These are phyloP conservation scores for Coleophora deauratella DNA, from an alignment of 2,888 invertebrate genomes.

Conservation along the genomic window DNA sequence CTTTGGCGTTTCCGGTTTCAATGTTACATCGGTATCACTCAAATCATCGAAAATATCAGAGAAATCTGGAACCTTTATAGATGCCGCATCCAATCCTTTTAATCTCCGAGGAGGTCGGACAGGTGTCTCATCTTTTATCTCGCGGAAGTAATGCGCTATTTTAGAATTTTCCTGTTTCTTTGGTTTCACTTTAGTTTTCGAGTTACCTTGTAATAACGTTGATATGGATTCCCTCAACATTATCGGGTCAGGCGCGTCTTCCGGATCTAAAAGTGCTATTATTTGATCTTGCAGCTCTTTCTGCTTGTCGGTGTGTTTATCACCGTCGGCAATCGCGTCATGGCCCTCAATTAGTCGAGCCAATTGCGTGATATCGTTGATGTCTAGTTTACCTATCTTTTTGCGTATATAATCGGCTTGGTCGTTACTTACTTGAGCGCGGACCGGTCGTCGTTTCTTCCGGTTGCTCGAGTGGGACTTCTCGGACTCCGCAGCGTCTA, in stretches of 20 bases:
- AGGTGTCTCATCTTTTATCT: constrained; percentile 24
- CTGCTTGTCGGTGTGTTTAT: constrained; percentile 35
- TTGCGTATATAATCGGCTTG: constrained; percentile 52
- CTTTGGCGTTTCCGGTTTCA: constrained; percentile 25
- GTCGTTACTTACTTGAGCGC: constrained; percentile 63
- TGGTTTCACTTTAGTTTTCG: constrained; percentile 30
- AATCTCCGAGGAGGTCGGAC: constrained; percentile 38
- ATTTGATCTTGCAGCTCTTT: constrained; percentile 54
- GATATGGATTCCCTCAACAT: constrained; percentile 42
- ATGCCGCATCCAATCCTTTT: constrained; percentile 44
- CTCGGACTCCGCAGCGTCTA: constrained; percentile 53
- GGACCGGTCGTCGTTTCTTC: constrained; percentile 51
- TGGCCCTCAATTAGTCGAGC: constrained; percentile 57
- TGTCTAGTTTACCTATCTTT: constrained; percentile 54
- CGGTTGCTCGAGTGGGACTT: constrained; percentile 56
- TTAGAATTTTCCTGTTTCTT: constrained; percentile 24
- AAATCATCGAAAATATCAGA: constrained; percentile 44
- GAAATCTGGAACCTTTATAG: constrained; percentile 32
- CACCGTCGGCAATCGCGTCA: constrained; percentile 29
- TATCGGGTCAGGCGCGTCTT: constrained; percentile 47
- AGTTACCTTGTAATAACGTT: constrained; percentile 41
- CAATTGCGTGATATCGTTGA: constrained; percentile 53
- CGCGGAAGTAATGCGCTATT: constrained; percentile 37
- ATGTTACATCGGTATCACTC: constrained; percentile 43
- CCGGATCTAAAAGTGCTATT: constrained; percentile 47